These are phyloP conservation scores for Sycophila texana DNA, from an alignment of 2,888 invertebrate genomes.

Conservation along the genomic window DNA sequence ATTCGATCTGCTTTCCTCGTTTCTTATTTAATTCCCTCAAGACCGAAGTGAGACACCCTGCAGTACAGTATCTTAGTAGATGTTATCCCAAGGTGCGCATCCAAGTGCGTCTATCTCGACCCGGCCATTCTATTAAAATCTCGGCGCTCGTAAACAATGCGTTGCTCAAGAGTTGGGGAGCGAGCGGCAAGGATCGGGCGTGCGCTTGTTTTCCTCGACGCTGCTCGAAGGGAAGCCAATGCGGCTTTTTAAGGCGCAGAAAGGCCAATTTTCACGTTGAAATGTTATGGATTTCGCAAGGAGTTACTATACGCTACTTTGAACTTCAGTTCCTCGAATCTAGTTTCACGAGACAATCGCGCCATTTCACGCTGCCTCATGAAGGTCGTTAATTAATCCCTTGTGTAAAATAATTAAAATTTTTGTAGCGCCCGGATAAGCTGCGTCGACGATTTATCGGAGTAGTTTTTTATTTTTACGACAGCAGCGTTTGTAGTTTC, in stretches of 20 bases:
- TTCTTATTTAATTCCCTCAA: too few relatives aligned
- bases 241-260: too few relatives aligned
- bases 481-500: too few relatives aligned
- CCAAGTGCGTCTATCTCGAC: not conserved
- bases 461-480: too few relatives aligned
- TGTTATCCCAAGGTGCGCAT: not conserved
- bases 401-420: not conserved
- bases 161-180: constrained; percentile 6
- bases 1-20: too few relatives aligned
- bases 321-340: not conserved
- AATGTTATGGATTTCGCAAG: constrained; percentile 1
- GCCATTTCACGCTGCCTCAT: not conserved
- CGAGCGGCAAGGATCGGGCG: not conserved
- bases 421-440: constrained; percentile 5
- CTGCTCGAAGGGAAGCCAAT: not conserved
- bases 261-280: constrained; percentile 7
- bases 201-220: not conserved
- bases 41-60: too few relatives aligned
- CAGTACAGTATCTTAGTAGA: too few relatives aligned
- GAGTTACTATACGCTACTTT: not conserved
- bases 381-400: not conserved
- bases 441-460: not conserved
- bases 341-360: not conserved
- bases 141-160: constrained; percentile 17
- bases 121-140: constrained; percentile 14